Base-by-base conservation (phyloP, 2,888 invertebrate genomes). In the Drosophila testacea region DNA sequence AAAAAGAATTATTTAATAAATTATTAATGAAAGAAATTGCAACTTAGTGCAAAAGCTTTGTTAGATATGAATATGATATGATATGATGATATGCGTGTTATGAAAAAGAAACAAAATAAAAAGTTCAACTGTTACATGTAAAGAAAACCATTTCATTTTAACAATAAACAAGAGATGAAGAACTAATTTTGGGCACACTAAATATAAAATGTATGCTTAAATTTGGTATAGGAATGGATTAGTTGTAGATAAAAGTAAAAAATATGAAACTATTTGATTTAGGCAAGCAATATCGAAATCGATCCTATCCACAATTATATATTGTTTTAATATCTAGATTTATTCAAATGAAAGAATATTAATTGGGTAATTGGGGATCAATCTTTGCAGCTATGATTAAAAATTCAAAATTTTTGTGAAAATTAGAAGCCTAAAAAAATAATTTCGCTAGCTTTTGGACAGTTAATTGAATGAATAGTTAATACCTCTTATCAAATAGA, bases 41-140 rank as follows among this genome's bases (percentile, higher is more conserved):
- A 66, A 61, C 60, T 64, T 79, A 67, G 66, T 77, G 79, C 79
- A 71, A 69, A 69, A 38, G 68, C 75, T 78, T 81, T 75, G 61
- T 81, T 81, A 78, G 61, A 55, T 79, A 74, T 79, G 79, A 78
- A 60, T 50, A 57, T 64, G 48, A 22, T 16, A 16, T 16, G 16
- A 16, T 16, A 16, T 16, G 16, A 69, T 47, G 28, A 70, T 77
- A 66, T 78, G 70, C 75, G 75, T 81, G 79, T 79, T 83, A 71
- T 59, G 28, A 66, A 57, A 83, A 42, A 28, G 61, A 66, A 51
- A 57, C 66, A 68, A 68, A 50, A 47, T 54, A 82, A 82, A 70
- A 65, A 81, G 88, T 85, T 83, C 81, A 83, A 79, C 64, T 81
- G 89, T 83, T 83, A 87, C 42, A 75, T 77, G 73, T 88, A 69